Evolutionary conservation across 2,113 vertebrate species (phyloP).

Genomic region (Nycticebus coucang): DNA sequence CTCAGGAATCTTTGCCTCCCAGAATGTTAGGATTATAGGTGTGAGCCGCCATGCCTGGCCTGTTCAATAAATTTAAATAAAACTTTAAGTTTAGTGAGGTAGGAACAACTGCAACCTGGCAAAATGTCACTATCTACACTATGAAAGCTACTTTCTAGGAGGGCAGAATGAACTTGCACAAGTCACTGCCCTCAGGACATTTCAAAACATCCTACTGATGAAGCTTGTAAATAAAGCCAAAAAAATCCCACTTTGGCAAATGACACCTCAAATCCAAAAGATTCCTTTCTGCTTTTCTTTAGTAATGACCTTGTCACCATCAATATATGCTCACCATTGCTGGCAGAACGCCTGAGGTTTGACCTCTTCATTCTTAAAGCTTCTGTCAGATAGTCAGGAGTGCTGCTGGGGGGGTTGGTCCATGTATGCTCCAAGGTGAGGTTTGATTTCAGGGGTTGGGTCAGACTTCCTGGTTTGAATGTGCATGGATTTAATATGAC

Average conservation of each 20-base stretch:
- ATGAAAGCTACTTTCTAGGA: neutral
- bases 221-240: neutral
- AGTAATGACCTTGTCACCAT: neutral
- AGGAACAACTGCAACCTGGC: neutral
- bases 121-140: neutral
- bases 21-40: too few relatives aligned
- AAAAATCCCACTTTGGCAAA: neutral
- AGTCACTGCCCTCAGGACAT: neutral
- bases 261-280: neutral
- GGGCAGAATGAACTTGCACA: neutral
- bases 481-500: neutral
- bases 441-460: slow-evolving; percentile 80
- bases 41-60: too few relatives aligned
- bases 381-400: slow-evolving; percentile 88
- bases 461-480: slow-evolving; percentile 77
- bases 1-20: too few relatives aligned
- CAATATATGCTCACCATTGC: slow-evolving; percentile 82
- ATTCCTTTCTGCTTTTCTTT: neutral
- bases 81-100: neutral
- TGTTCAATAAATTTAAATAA: neutral
- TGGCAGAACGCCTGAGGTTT: slow-evolving; percentile 84
- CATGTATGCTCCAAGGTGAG: slow-evolving; percentile 69
- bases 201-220: too few relatives aligned
- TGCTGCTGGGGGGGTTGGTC: slow-evolving; percentile 64
- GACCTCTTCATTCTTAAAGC: slow-evolving; percentile 88